Evolutionary conservation across 2,113 vertebrate genomes (phyloP).

Genomic region (Sprattus sprattus): DNA sequence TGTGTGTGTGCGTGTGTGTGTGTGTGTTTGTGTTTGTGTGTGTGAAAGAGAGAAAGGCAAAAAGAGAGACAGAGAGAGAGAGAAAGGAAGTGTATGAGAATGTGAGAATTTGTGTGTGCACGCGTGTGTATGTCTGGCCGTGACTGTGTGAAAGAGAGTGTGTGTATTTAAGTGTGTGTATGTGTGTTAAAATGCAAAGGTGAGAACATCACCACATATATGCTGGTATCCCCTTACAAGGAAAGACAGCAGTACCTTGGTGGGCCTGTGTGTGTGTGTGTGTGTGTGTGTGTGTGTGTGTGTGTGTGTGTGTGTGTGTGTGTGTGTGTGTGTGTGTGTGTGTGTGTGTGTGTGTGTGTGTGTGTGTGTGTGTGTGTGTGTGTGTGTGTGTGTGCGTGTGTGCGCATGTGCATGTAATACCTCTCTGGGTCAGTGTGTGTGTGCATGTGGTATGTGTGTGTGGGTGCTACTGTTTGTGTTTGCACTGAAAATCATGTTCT

Average conservation of each 20-base stretch:
- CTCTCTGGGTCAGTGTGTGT: not conserved
- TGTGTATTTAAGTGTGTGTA: too few species aligned
- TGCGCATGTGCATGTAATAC: not conserved
- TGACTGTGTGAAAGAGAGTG: too few species aligned
- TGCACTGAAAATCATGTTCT: not conserved
- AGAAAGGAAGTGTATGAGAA: too few species aligned
- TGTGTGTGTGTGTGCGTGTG: not conserved
- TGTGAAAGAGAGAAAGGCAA: too few species aligned
- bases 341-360: not conserved
- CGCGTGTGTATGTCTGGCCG: too few species aligned
- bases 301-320: not conserved
- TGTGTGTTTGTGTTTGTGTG: too few species aligned
- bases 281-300: not conserved
- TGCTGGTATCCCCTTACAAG: not conserved
- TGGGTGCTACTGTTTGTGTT: not conserved
- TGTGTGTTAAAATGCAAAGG: not conserved
- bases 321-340: not conserved
- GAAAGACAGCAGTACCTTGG: too few species aligned
- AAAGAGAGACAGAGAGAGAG: too few species aligned
- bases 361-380: not conserved
- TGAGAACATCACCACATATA: not conserved
- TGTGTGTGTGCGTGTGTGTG: too few species aligned
- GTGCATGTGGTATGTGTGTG: not conserved
- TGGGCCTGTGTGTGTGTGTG: not conserved
- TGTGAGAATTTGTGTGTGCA: too few species aligned